These are phyloP conservation scores for Neelides folsomi DNA, from an alignment of 2,888 invertebrate species.

Conservation along the genomic window DNA sequence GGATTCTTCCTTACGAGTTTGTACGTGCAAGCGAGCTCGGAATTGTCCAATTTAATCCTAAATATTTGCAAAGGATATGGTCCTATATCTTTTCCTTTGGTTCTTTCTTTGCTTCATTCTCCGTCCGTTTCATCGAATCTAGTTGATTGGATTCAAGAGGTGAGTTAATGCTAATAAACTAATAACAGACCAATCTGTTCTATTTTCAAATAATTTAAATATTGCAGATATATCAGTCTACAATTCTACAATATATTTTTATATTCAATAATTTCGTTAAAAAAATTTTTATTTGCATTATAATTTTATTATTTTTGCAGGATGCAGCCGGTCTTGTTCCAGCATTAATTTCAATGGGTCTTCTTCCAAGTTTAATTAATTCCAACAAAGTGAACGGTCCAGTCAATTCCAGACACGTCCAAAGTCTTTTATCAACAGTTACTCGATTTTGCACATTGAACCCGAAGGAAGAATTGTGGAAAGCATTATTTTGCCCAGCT, in stretches of 20 bases:
- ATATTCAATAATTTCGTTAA: neutral
- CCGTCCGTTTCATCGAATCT: conserved; percentile 21
- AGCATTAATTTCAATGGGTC: conserved; percentile 26
- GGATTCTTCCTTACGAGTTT: conserved; percentile 28
- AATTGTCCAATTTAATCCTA: conserved; percentile 14
- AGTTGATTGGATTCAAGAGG: conserved; percentile 26
- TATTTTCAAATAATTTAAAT: neutral
- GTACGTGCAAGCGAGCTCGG: conserved; percentile 22
- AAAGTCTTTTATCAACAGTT: conserved; percentile 16
- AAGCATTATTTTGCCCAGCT: conserved; percentile 24
- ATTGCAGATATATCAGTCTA: neutral
- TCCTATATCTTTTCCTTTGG: conserved; percentile 25
- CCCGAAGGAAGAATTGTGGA: conserved; percentile 29
- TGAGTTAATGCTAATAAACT: neutral
- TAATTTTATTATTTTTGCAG: too few species aligned
- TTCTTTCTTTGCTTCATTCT: conserved; percentile 23
- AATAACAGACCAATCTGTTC: neutral
- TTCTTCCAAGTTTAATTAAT: conserved; percentile 26
- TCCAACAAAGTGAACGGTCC: conserved; percentile 6
- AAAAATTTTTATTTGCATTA: neutral
- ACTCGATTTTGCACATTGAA: conserved; percentile 24
- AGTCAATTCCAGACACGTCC: conserved; percentile 15
- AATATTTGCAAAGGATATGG: conserved; percentile 29
- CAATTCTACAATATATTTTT: neutral
- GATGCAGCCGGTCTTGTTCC: conserved; percentile 21